Evolutionary conservation across 2,113 vertebrate genomes (phyloP), one percentile per base, ranked within the genome.

Genomic region (Alces alces): DNA sequence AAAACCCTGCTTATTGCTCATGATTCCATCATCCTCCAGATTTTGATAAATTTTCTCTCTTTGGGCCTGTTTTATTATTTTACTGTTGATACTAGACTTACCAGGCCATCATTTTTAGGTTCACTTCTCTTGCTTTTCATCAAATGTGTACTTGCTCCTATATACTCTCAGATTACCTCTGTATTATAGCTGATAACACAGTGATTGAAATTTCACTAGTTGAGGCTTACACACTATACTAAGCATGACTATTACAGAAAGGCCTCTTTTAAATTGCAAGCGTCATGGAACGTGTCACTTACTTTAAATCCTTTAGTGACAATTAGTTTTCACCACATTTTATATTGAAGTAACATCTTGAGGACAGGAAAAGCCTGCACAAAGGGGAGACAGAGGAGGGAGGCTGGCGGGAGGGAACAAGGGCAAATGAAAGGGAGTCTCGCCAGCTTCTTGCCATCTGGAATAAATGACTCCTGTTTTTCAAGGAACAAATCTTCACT

Each of bases 11-110:
- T 93, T 97, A 82, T 91, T 96, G 93, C 79, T 96, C 86, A 52
- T 92, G 95, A 96, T 95, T 92, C 78, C 76, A 85, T 91, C 94
- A 96, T 92, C 82, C 45, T 92, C 83, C 11, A 73, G 86, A 85
- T 92, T 97, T 92, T 98, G 96, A 97, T 89, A 92, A 89, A 90
- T 97, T 95, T 97, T 93, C 93, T 96, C 54, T 95, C 28, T 6
- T 93, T 83, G 45, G 82, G 23, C 80, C 73, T 93, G 78, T 93
- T 97, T 98, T 93, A 91, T 97, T 97, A 97, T 96, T 96, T 97
- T 96, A 55, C 54, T 96, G 50, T 97, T 96, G 93, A 93, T 90
- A 89, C 92, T 93, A 84, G 95, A 89, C 47, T 96, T 97, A 73
- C 64, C 33, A 80, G 78, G 64, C 19, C 80, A 58, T 91, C 14